Conservation (phyloP, 2,797 vertebrate species). For the Gila robusta region DNA sequence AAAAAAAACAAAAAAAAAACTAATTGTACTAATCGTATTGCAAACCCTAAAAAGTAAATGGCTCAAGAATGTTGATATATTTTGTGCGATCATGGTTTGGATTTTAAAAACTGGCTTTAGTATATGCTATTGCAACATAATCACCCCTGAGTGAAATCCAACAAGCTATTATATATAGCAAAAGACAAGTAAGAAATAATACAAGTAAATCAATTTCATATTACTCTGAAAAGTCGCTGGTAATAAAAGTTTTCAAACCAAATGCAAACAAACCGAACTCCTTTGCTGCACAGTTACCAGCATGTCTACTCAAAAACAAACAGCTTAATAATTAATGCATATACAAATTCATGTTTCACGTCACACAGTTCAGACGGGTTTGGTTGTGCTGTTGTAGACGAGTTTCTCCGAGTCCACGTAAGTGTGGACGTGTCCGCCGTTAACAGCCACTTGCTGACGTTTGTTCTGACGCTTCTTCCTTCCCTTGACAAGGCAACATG, state of each 20-base stretch:
- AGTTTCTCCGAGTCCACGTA: slow-evolving; percentile 86
- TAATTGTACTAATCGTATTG: neutral
- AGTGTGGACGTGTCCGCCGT: slow-evolving; percentile 75
- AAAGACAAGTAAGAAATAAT: neutral
- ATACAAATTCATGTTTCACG: neutral
- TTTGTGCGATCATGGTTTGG: neutral
- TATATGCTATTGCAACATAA: neutral
- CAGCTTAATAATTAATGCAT: neutral
- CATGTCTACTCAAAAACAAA: neutral
- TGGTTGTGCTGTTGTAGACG: slow-evolving; percentile 91
- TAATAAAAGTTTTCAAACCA: neutral
- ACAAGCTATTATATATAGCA: slow-evolving; percentile 1
- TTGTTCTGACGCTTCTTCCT: slow-evolving; percentile 70
- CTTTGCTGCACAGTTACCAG: neutral
- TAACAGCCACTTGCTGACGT: slow-evolving; percentile 77
- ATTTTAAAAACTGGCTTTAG: slow-evolving; percentile 9
- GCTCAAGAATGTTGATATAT: neutral
- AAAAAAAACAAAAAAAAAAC: neutral
- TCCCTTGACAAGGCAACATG: slow-evolving; percentile 85
- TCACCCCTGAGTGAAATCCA: slow-evolving; percentile 13
- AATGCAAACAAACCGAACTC: neutral
- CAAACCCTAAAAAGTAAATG: neutral
- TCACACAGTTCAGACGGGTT: slow-evolving; percentile 83
- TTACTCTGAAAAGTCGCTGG: neutral
- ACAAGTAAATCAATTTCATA: neutral